Evolutionary conservation across 2,797 vertebrate species (phyloP).

Genomic region (Pipistrellus kuhlii): DNA sequence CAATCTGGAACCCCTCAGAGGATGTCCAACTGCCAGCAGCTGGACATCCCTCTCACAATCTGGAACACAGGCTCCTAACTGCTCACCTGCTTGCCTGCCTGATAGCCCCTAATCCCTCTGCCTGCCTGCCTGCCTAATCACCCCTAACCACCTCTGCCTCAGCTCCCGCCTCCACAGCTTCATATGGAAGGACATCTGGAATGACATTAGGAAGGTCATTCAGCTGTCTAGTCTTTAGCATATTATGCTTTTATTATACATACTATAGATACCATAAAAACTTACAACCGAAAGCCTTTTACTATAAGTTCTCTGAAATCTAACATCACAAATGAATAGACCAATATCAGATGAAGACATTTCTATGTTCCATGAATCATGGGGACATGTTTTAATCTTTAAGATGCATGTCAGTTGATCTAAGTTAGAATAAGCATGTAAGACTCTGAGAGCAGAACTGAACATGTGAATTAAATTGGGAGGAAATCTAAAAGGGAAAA

Average conservation of each 20-base stretch:
- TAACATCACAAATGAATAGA: background rate
- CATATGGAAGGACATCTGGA: too few species aligned
- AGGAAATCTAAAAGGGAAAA: conserved; percentile 2
- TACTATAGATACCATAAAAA: background rate
- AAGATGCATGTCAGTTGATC: background rate
- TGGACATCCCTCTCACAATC: too few species aligned
- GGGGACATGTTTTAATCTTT: background rate
- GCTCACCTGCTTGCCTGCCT: too few species aligned
- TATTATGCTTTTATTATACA: too few species aligned
- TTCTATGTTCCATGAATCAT: background rate
- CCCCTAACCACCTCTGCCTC: too few species aligned
- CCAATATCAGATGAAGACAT: background rate
- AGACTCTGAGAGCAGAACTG: background rate
- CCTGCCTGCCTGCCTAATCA: too few species aligned
- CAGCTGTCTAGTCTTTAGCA: too few species aligned
- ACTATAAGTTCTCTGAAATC: conserved; percentile 14
- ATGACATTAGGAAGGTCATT: too few species aligned
- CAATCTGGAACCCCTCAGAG: too few species aligned
- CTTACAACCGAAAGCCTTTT: conserved; percentile 12
- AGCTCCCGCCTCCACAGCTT: fast-evolving
- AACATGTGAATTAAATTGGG: conserved; percentile 31
- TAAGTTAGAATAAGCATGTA: background rate
- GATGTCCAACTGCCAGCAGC: too few species aligned
- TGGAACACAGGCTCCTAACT: too few species aligned
- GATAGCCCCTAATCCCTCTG: too few species aligned